Conservation (phyloP, 2,113 vertebrate species). For the Scomber scombrus region DNA sequence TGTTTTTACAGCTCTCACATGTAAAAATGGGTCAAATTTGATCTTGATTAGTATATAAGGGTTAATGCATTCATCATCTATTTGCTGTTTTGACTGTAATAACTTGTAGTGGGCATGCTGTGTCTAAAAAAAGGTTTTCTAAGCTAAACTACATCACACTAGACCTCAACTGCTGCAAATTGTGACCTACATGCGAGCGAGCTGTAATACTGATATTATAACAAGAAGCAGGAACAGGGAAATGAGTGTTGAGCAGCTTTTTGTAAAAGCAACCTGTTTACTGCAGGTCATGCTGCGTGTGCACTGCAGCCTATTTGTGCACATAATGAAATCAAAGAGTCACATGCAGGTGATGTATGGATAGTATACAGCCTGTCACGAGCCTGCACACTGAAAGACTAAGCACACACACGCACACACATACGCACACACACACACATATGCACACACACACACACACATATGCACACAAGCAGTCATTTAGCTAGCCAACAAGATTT, state of each 20-base stretch:
- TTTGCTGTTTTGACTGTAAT: too few species aligned
- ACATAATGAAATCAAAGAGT: conserved; percentile 66
- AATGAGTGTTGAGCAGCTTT: conserved; percentile 15
- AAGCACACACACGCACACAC: not conserved
- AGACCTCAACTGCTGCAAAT: not conserved
- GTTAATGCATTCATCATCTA: too few species aligned
- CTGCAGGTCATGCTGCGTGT: conserved; percentile 15
- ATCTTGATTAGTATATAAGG: too few species aligned
- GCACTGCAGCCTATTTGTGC: conserved; percentile 52
- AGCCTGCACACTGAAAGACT: not conserved
- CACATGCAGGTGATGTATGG: conserved; percentile 62
- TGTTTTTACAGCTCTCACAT: too few species aligned
- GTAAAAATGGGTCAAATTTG: too few species aligned
- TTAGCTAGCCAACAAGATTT: conserved; percentile 52
- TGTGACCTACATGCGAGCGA: not conserved
- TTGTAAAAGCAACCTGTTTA: conserved; percentile 23
- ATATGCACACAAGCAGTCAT: conserved; percentile 1
- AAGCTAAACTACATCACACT: not conserved
- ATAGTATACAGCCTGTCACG: conserved; percentile 38
- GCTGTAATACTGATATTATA: not conserved
- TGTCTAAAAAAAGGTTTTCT: not conserved
- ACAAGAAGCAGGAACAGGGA: conserved; percentile 6
- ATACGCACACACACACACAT: conserved; percentile 3
- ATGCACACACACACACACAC: not conserved
- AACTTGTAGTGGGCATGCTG: not conserved